Evolutionary conservation across 2,797 vertebrate genomes (phyloP).

Genomic region (Melanotaenia nigrans): DNA sequence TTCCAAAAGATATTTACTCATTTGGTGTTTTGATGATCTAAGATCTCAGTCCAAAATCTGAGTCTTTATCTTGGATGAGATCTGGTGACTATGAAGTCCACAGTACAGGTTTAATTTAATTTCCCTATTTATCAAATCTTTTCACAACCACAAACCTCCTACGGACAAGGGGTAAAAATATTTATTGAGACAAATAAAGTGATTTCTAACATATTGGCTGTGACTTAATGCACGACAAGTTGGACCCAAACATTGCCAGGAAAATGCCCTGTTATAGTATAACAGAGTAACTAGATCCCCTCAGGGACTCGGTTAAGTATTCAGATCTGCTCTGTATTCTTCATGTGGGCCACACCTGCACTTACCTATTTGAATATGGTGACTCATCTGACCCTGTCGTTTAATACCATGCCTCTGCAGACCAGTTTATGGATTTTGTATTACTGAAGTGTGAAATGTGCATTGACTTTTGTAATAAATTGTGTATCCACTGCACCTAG

Average conservation of each 20-base stretch:
- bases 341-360: not conserved
- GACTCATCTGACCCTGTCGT: not conserved
- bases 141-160: not conserved
- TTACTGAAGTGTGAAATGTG: not conserved
- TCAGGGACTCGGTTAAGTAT: not conserved
- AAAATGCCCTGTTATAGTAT: not conserved
- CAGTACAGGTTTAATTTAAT: not conserved
- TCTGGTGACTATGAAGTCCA: not conserved
- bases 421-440: constrained; percentile 3
- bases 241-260: not conserved
- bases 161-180: not conserved
- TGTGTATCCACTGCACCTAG: not conserved
- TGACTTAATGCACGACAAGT: not conserved
- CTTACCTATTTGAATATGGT: not conserved
- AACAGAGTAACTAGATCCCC: not conserved
- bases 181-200: not conserved
- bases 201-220: not conserved
- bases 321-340: not conserved
- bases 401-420: not conserved
- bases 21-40: not conserved
- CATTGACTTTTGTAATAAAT: not conserved
- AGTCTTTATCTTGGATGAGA: not conserved
- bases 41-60: not conserved
- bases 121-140: not conserved
- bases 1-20: not conserved